A percentile compares a stretch with the other conserved stretches of the same genome.
These are phyloP conservation scores for Macquaria australasica DNA, from an alignment of 2,113 vertebrate genomes.

Conservation along the genomic window DNA sequence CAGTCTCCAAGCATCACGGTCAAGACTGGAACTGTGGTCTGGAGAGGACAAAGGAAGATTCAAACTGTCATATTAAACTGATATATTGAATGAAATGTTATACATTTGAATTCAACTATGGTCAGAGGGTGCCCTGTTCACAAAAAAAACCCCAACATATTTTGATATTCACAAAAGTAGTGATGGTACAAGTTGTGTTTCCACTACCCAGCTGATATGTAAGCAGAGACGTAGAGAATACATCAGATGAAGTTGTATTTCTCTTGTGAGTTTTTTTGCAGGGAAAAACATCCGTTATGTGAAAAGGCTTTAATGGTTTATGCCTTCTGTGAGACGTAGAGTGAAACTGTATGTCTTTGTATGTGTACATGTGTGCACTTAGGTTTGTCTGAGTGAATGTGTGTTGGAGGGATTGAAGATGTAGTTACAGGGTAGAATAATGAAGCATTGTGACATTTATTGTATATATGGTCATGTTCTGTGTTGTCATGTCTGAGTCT, in stretches of 20 bases:
- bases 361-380: conserved; percentile 51
- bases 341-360: conserved; percentile 59
- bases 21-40: conserved; percentile 13
- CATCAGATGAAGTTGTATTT: conserved; percentile 34
- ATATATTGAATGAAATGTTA: conserved; percentile 55
- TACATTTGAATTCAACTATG: conserved; percentile 54
- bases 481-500: conserved; percentile 71
- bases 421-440: conserved; percentile 41
- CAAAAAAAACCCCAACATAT: conserved; percentile 8
- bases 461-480: conserved; percentile 70
- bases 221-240: conserved; percentile 61
- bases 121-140: conserved; percentile 29
- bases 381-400: conserved; percentile 44
- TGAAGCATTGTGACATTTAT: conserved; percentile 52
- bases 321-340: conserved; percentile 70
- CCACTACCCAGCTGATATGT: conserved; percentile 59
- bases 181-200: conserved; percentile 54
- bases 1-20: not conserved
- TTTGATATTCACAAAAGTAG: conserved; percentile 54
- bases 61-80: conserved; percentile 29
- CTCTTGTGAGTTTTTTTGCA: conserved; percentile 45
- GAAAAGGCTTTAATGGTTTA: conserved; percentile 63
- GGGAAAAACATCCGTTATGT: conserved; percentile 64
- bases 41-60: conserved; percentile 23
- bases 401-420: conserved; percentile 22